phyloP scores from a whole-genome alignment of 2,888 invertebrate genomes.

The Heliconius charithonia region DNA sequence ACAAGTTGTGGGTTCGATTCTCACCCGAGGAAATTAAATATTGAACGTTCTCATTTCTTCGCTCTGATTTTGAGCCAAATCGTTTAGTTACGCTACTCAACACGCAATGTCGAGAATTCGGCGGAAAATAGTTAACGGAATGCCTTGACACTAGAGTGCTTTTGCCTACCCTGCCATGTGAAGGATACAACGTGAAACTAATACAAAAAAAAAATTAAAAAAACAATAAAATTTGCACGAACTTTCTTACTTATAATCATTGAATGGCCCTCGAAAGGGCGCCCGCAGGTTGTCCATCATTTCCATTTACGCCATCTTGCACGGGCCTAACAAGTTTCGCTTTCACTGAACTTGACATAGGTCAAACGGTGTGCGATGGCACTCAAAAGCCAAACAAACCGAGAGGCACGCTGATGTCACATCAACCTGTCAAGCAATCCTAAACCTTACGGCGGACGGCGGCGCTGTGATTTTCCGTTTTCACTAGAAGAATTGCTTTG shows the following conservation, averaged over 20 bases:
- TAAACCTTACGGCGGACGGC: slow-evolving; percentile 48
- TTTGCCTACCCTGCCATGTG: no score
- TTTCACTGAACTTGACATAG: slow-evolving; percentile 75
- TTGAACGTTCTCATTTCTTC: no score
- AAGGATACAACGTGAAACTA: no score
- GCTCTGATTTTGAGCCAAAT: no score
- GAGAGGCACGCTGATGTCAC: slow-evolving; percentile 54
- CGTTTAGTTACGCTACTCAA: no score
- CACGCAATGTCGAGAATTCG: no score
- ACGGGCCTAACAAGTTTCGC: slow-evolving; percentile 61
- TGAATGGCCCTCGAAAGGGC: slow-evolving; percentile 19
- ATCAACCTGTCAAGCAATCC: slow-evolving; percentile 56
- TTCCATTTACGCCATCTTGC: slow-evolving; percentile 32
- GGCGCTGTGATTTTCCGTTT: slow-evolving; percentile 47
- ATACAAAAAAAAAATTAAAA: no score
- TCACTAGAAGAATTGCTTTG: slow-evolving; percentile 41
- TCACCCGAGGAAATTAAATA: no score
- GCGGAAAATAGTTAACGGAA: no score
- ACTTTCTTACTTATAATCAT: background rate
- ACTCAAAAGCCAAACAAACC: slow-evolving; percentile 55
- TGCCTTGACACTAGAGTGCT: no score
- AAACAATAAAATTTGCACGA: background rate
- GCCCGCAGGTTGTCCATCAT: slow-evolving; percentile 17
- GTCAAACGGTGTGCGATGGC: slow-evolving; percentile 57
- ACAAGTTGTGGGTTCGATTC: no score